Conservation (phyloP, 2,888 invertebrate species). For the Cryptocheilus praepositus region DNA sequence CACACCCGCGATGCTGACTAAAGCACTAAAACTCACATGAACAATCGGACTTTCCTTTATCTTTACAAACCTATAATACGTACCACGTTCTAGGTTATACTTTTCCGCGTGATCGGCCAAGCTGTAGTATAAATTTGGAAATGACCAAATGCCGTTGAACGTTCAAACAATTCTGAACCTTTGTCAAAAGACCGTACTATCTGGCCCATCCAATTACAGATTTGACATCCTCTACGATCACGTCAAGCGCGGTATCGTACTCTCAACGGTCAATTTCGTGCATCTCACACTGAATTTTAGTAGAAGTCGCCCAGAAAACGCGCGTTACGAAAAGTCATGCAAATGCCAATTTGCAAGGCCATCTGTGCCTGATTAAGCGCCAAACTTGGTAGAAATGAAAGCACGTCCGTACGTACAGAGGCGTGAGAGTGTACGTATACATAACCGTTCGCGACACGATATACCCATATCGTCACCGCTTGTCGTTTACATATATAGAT, state of each 20-base stretch:
- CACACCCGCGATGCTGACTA: constrained; percentile 29
- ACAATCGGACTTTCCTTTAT: no score
- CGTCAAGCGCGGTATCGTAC: constrained; percentile 12
- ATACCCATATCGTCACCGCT: constrained; percentile 5
- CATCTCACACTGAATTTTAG: constrained; percentile 38
- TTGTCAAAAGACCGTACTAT: constrained; percentile 24
- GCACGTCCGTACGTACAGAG: constrained; percentile 30
- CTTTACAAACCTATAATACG: not conserved
- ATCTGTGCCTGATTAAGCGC: constrained; percentile 46
- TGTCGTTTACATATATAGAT: constrained; percentile 8
- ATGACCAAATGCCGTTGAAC: constrained; percentile 23
- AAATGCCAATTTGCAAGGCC: constrained; percentile 47
- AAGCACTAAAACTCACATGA: constrained; percentile 19
- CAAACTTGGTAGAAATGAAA: constrained; percentile 48
- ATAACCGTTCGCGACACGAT: constrained; percentile 5
- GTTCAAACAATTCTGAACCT: constrained; percentile 29
- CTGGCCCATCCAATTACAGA: constrained; percentile 26
- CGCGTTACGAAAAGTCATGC: constrained; percentile 19
- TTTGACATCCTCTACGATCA: constrained; percentile 34
- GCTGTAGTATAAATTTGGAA: constrained; percentile 21
- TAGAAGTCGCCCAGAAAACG: constrained; percentile 4
- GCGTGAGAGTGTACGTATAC: constrained; percentile 5
- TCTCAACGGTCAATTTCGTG: constrained; percentile 10
- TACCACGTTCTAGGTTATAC: constrained; percentile 42
- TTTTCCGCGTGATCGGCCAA: constrained; percentile 18